Evolutionary conservation across 1,140 invertebrate genomes (phyloP).

Genomic region (Vollenhovia emeryi): DNA sequence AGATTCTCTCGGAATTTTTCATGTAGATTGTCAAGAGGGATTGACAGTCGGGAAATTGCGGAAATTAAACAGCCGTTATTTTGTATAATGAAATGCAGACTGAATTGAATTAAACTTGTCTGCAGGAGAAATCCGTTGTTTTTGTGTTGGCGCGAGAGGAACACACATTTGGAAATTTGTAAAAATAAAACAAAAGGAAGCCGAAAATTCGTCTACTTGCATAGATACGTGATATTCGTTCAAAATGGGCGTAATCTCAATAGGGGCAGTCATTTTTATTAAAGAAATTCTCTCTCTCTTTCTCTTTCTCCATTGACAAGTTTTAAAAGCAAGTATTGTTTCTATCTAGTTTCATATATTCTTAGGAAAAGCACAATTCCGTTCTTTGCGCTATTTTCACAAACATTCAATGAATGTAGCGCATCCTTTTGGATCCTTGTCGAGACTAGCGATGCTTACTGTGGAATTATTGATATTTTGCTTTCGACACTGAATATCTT

Average conservation of each 20-base stretch:
- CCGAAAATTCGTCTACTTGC: neutral
- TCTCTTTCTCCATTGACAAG: neutral
- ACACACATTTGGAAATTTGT: neutral
- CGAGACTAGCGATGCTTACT: neutral
- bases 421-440: neutral
- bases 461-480: constrained; percentile 30
- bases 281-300: neutral
- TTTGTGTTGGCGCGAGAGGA: neutral
- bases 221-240: neutral
- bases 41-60: neutral
- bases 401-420: neutral
- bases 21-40: neutral
- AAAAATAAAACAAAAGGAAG: neutral
- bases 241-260: neutral
- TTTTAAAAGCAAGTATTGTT: neutral
- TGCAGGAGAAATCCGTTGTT: neutral
- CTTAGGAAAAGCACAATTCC: neutral
- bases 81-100: neutral
- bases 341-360: neutral
- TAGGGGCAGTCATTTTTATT: no score
- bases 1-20: neutral
- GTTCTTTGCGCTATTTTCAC: neutral
- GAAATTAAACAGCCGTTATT: constrained; percentile 9
- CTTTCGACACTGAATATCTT: neutral
- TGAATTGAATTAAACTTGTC: neutral